Conservation (phyloP, 2,888 invertebrate genomes). For the Coleophora deauratella region DNA sequence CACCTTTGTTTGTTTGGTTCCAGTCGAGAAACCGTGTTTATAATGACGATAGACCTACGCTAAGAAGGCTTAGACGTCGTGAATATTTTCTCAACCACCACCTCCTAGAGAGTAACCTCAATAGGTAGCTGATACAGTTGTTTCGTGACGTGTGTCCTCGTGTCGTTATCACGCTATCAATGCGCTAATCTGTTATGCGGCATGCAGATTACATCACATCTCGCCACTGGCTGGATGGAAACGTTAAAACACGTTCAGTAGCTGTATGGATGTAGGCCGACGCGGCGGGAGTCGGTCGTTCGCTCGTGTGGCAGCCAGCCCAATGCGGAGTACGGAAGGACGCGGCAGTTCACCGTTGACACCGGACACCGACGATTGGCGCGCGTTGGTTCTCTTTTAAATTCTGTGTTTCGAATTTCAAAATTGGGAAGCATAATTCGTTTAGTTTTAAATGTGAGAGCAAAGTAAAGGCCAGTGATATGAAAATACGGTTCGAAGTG, state of each 20-base stretch:
- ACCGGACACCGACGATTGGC: slow-evolving; percentile 41
- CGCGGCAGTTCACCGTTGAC: slow-evolving; percentile 50
- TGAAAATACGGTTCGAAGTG: slow-evolving; percentile 68
- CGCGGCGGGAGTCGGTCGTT: slow-evolving; percentile 44
- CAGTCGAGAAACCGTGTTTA: too few relatives aligned
- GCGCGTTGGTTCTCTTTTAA: slow-evolving; percentile 25
- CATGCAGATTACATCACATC: slow-evolving; percentile 63
- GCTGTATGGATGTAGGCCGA: slow-evolving; percentile 54
- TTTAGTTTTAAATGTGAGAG: slow-evolving; percentile 31
- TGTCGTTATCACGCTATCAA: slow-evolving; percentile 37
- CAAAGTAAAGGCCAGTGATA: slow-evolving; percentile 38
- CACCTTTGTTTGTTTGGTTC: too few relatives aligned
- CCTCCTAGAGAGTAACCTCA: too few relatives aligned
- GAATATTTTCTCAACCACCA: too few relatives aligned
- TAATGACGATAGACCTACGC: too few relatives aligned
- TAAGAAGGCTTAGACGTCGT: too few relatives aligned
- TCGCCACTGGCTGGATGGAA: slow-evolving; percentile 18
- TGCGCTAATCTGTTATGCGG: slow-evolving; percentile 40
- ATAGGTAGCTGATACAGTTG: too few relatives aligned
- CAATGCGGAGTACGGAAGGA: slow-evolving; percentile 53
- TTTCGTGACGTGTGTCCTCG: slow-evolving; percentile 4
- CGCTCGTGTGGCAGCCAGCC: slow-evolving; percentile 26
- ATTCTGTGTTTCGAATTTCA: slow-evolving; percentile 14
- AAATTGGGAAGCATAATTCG: slow-evolving; percentile 23
- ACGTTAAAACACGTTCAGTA: too few relatives aligned